These are phyloP conservation scores for Dicyrtoma fusca DNA, from an alignment of 2,888 invertebrate genomes.

Conservation along the genomic window DNA sequence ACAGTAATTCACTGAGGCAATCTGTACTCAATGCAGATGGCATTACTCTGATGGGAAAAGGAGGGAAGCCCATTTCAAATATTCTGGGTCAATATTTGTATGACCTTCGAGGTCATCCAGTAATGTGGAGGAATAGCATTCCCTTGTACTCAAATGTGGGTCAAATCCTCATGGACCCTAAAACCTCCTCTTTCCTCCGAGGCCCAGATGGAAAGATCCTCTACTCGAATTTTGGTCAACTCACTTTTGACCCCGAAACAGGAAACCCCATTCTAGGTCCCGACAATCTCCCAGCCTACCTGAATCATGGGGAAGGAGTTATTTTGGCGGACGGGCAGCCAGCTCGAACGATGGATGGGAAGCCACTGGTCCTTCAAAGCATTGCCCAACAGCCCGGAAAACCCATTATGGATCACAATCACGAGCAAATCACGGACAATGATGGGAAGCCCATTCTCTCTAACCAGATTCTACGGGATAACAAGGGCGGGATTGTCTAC, in stretches of 20 bases:
- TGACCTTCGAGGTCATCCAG: no score
- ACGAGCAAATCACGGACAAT: background rate
- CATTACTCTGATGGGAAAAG: constrained; percentile 1
- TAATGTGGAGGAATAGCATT: no score
- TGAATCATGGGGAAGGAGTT: background rate
- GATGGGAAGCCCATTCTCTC: constrained; percentile 11
- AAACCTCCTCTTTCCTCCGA: no score
- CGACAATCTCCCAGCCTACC: no score
- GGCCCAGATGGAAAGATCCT: constrained; percentile 21
- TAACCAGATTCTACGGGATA: constrained; percentile 19
- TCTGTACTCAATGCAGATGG: no score
- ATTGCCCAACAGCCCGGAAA: background rate
- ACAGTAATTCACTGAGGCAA: no score
- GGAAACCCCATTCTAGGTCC: no score
- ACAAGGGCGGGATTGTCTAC: constrained; percentile 6
- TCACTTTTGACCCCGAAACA: constrained; percentile 18
- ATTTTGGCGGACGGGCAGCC: background rate
- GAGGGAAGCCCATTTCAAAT: constrained; percentile 7
- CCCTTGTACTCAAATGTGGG: constrained; percentile 1
- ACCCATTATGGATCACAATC: background rate
- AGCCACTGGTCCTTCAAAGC: constrained; percentile 14
- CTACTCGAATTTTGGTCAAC: constrained; percentile 4
- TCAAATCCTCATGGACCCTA: background rate
- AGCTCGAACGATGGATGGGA: constrained; percentile 2
- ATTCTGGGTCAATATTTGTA: no score